A percentile compares a stretch with the other conserved stretches of the same genome.
These are phyloP conservation scores for Lasioglossum leucozonium DNA, from an alignment of 2,888 invertebrate species.

Conservation along the genomic window DNA sequence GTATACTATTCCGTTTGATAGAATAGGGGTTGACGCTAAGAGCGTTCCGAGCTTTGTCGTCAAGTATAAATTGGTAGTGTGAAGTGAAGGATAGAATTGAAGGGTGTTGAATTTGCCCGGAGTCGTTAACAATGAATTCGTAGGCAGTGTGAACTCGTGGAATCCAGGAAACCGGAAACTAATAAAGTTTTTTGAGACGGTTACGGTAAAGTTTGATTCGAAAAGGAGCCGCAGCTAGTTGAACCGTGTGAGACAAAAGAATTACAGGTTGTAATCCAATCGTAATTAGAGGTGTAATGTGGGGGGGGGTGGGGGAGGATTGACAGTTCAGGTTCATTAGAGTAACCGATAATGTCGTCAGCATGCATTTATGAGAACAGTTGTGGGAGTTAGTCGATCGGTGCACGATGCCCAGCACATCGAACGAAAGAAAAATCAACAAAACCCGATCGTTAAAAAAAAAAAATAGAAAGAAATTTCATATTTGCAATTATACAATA, in stretches of 20 bases:
- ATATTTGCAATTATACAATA: too few species aligned
- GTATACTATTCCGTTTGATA: too few species aligned
- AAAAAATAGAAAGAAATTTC: too few species aligned
- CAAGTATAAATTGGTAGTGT: background rate
- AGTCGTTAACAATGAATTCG: background rate
- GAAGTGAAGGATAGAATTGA: background rate
- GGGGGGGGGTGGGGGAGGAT: background rate
- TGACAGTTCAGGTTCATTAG: slow-evolving; percentile 23
- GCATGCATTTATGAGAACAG: slow-evolving; percentile 1
- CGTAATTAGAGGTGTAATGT: slow-evolving; percentile 14
- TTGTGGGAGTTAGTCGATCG: background rate
- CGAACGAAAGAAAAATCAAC: background rate
- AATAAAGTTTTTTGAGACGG: background rate
- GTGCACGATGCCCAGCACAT: background rate
- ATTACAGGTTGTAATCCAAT: slow-evolving; percentile 12
- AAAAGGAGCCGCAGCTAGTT: background rate
- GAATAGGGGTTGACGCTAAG: too few species aligned
- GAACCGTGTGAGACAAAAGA: background rate
- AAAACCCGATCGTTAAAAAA: too few species aligned
- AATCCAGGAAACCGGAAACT: background rate
- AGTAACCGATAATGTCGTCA: slow-evolving; percentile 19
- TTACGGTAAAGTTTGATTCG: slow-evolving; percentile 13
- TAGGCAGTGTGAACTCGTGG: too few species aligned
- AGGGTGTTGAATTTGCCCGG: background rate
- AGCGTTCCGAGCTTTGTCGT: background rate